Percentiles rank a stretch among this genome's conserved stretches.
These are phyloP conservation scores for Mnemiopsis leidyi DNA, from an alignment of 37 sponge, comb jelly and placozoan species.

Conservation along the genomic window DNA sequence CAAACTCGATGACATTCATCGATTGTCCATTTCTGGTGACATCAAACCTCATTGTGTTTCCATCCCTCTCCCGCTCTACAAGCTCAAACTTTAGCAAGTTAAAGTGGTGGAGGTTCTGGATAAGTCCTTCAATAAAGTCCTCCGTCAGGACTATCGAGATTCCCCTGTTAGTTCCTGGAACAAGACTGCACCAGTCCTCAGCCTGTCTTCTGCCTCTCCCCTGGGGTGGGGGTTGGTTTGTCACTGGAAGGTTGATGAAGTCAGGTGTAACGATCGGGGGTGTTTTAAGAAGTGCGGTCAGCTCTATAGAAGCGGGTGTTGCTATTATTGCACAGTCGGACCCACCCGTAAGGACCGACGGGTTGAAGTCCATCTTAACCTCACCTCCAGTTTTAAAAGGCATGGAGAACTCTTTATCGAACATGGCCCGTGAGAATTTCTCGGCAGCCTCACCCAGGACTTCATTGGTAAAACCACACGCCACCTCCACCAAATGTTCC, in stretches of 20 bases:
- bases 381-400: constrained; percentile 26
- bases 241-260: background rate
- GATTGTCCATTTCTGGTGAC: background rate
- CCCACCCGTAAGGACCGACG: background rate
- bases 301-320: background rate
- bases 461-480: background rate
- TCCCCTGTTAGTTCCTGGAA: constrained; percentile 19
- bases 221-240: background rate
- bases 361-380: background rate
- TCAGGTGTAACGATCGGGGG: background rate
- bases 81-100: background rate
- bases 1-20: background rate
- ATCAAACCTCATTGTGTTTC: background rate
- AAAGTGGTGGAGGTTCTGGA: constrained; percentile 13
- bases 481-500: background rate
- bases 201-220: background rate
- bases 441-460: background rate
- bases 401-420: background rate
- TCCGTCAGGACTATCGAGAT: background rate
- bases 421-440: background rate
- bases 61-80: background rate
- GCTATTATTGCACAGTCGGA: background rate
- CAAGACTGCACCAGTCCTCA: background rate
- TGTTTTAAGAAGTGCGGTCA: background rate
- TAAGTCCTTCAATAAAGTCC: background rate